Base-by-base conservation (phyloP, 2,797 vertebrate species). In the Onychomys arenicola region DNA sequence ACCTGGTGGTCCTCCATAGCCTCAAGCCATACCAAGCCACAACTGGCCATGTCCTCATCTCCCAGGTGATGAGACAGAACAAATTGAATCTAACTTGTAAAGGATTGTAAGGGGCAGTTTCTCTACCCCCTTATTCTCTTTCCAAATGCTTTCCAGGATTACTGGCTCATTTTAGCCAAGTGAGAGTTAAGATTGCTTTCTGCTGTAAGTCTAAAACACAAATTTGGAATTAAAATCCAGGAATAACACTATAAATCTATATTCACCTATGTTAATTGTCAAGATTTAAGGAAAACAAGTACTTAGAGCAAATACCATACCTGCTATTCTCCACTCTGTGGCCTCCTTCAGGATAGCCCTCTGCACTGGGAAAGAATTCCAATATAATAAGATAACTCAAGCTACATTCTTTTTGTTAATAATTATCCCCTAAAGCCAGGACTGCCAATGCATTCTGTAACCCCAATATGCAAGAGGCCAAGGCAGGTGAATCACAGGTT, bases 201-300 rank as follows among this genome's bases (percentile, higher is more conserved):
- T 55, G 13, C 34, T 84, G 3, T 34, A n/a, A 77, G 29, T 63
- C 84, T 95, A 65, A 92, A 80, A 94, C 69, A 76, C 16, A 80
- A 91, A 90, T 90, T 96, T 84, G 94, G 40, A 96, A 86, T 57
- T 63, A 55, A 83, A 95, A 59, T 29, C 32, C 5, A 75, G 55
- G 43, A 93, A 90, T 90, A 67, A 37, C 49, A 69, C 1, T 2
- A 2, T 25, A 61, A 86, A 10, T 96, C 67, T 77, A 13, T 75
- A 87, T 57, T 95, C 84, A 46, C 27, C 57, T 75, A 32, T 75
- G 49, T 55, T 94, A 69, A 92, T 16, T 55, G 43, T 87, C 57
- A 83, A 9, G 40, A 65, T 65, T 94, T 93, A 94, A 91, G 89
- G 6, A 55, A 92, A 87, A 89, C 34, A 57, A 78, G 40, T 69